phyloP scores from a whole-genome alignment of 2,113 vertebrate species.

The Elachura formosa region DNA sequence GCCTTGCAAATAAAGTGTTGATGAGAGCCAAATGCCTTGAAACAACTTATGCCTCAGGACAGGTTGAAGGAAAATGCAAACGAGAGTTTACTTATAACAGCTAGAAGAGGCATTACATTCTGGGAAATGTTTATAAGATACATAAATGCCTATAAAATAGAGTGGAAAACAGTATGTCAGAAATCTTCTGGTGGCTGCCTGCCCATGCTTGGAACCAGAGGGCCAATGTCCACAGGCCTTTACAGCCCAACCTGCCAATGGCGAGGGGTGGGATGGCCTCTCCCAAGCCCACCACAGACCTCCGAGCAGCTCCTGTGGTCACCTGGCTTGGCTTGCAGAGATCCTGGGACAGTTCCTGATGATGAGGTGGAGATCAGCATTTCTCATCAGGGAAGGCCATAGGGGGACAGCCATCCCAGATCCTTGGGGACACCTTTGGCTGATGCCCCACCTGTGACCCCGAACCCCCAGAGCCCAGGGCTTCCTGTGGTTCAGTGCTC shows the following conservation, averaged over 20 bases:
- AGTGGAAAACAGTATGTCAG: fast-evolving
- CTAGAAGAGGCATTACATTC: fast-evolving
- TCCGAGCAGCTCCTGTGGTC: fast-evolving
- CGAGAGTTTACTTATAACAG: not conserved
- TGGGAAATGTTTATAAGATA: not conserved
- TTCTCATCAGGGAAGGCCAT: not conserved
- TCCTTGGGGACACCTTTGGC: fast-evolving
- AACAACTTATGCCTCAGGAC: not conserved
- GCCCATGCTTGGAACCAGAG: not conserved
- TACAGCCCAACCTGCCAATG: not conserved
- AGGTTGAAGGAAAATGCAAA: not conserved
- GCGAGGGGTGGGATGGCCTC: not conserved
- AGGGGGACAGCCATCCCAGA: not conserved
- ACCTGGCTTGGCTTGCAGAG: not conserved
- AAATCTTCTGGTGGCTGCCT: not conserved
- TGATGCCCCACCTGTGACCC: fast-evolving
- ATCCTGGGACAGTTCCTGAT: not conserved
- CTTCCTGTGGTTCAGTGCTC: not conserved
- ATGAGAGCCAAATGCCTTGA: not conserved
- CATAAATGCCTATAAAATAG: not conserved
- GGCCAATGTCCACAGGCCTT: not conserved
- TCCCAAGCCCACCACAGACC: not conserved
- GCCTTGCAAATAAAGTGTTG: not conserved
- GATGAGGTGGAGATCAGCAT: too few relatives aligned
- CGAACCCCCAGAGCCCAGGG: fast-evolving